A percentile compares a stretch with the other conserved stretches of the same genome.
Evolutionary conservation across 2,113 vertebrate species (phyloP).

Genomic region (Leucosticte australis): DNA sequence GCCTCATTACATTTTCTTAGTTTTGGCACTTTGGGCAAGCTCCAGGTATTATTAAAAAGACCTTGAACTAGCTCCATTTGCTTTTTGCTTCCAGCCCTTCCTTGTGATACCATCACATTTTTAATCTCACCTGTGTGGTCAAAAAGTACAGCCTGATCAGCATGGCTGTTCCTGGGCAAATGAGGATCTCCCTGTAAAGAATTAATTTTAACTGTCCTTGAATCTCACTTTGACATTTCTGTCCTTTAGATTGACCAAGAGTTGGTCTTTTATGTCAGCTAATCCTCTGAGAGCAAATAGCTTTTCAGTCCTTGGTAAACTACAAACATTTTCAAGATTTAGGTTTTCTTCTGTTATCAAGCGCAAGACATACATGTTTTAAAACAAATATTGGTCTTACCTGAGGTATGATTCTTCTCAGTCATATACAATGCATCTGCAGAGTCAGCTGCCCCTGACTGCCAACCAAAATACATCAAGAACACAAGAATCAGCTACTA

Average conservation of each 20-base stretch:
- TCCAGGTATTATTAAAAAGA: neutral
- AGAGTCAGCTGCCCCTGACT: neutral
- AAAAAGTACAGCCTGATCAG: neutral
- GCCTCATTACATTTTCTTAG: neutral
- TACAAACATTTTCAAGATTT: neutral
- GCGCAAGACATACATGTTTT: neutral
- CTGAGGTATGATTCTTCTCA: neutral
- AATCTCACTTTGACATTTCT: neutral
- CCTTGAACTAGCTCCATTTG: neutral
- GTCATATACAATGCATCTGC: neutral
- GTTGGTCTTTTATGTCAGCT: neutral
- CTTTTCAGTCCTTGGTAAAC: neutral
- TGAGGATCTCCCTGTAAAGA: neutral
- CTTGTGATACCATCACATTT: neutral
- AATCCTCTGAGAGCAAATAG: neutral
- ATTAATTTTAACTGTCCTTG: neutral
- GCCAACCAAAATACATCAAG: neutral
- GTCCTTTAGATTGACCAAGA: neutral
- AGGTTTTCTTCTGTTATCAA: neutral
- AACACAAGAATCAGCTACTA: neutral
- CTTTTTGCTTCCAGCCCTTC: neutral
- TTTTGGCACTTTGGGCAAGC: neutral
- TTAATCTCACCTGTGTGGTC: neutral
- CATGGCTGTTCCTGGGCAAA: neutral
- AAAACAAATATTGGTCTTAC: neutral